phyloP scores from a whole-genome alignment of 2,797 vertebrate species.

The Anguilla pacifica region DNA sequence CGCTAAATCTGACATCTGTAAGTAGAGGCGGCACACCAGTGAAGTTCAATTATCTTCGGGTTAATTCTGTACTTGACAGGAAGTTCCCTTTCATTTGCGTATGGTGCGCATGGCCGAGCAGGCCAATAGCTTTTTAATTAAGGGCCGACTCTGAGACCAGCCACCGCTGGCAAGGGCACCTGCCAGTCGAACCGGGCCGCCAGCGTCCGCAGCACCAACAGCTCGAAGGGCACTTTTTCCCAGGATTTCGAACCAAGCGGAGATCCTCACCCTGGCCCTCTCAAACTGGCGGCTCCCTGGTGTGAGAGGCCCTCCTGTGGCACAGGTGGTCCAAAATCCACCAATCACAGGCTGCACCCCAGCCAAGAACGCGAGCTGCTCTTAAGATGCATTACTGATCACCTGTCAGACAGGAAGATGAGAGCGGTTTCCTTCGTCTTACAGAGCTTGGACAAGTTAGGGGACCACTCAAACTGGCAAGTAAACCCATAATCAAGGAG shows the following conservation, averaged over 20 bases:
- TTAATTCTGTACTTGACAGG: constrained; percentile 4
- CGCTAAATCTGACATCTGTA: background rate
- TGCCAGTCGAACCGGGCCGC: background rate
- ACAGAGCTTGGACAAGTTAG: background rate
- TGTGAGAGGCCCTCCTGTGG: background rate
- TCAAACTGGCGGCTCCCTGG: background rate
- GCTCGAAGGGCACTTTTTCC: background rate
- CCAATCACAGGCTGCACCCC: background rate
- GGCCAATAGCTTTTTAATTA: constrained; percentile 22
- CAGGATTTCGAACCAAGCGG: background rate
- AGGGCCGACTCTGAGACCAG: constrained; percentile 18
- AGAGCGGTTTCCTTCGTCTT: background rate
- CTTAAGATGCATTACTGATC: background rate
- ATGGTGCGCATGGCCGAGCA: constrained; percentile 13
- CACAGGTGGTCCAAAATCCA: background rate
- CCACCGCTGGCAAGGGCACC: background rate
- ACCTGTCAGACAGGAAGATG: background rate
- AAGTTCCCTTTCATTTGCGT: constrained; percentile 8
- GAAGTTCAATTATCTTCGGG: constrained; percentile 1
- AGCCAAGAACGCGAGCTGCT: background rate
- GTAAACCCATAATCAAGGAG: background rate
- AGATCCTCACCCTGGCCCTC: background rate
- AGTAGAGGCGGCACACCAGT: constrained; percentile 9
- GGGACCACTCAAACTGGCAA: no score
- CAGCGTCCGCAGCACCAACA: background rate